Conservation (phyloP, 2,113 vertebrate species). For the Leucoraja erinaceus region DNA sequence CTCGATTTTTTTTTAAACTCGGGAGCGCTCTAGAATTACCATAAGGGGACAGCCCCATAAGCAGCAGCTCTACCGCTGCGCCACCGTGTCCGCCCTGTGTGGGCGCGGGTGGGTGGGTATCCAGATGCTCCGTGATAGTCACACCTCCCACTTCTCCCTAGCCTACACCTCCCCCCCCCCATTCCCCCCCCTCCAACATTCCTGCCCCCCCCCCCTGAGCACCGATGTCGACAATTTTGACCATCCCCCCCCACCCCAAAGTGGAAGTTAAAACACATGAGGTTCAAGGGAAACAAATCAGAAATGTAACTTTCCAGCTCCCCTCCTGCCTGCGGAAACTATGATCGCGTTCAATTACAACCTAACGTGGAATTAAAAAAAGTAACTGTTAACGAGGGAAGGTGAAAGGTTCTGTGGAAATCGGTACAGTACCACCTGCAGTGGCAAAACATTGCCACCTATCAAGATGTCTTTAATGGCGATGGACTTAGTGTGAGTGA, state of each 20-base stretch:
- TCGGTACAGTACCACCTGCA: neutral
- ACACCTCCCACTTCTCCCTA: too few relatives aligned
- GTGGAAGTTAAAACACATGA: neutral
- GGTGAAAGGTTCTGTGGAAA: neutral
- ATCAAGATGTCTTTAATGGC: neutral
- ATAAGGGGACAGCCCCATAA: too few relatives aligned
- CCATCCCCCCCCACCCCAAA: neutral
- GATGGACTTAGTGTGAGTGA: neutral
- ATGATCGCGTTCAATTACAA: neutral
- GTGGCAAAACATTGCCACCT: neutral
- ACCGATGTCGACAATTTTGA: neutral
- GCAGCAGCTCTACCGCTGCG: too few relatives aligned
- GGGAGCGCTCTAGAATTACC: too few relatives aligned
- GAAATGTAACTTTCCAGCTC: neutral
- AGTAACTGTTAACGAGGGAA: neutral
- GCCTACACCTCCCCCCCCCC: too few relatives aligned
- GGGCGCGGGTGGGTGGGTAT: neutral
- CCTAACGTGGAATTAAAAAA: constrained; percentile 5
- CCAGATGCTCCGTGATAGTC: neutral
- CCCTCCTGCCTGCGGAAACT: constrained; percentile 9
- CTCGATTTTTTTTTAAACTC: too few relatives aligned
- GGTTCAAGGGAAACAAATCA: neutral
- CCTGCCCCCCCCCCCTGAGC: too few relatives aligned
- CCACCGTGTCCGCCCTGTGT: too few relatives aligned
- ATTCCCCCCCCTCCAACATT: too few relatives aligned